phyloP scores from a whole-genome alignment of 2,113 vertebrate genomes.

The Acanthochromis polyacanthus region DNA sequence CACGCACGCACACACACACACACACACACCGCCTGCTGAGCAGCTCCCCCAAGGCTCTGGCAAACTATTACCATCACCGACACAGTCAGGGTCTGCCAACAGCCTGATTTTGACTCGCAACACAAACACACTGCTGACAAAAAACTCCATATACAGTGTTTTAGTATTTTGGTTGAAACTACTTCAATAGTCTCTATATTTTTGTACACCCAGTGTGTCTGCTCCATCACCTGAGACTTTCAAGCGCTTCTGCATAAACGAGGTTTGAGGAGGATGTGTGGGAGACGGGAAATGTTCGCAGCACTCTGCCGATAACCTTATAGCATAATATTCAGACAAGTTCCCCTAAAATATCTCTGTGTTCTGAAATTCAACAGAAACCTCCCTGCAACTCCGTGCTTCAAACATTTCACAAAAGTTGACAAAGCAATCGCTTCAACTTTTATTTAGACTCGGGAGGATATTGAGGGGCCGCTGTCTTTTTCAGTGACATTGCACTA shows the following conservation, averaged over 20 bases:
- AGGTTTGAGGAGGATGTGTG: conserved; percentile 35
- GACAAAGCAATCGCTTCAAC: background rate
- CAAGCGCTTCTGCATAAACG: conserved; percentile 40
- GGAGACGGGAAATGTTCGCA: conserved; percentile 33
- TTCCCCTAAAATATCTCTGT: background rate
- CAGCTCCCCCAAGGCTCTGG: conserved; percentile 71
- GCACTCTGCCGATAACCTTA: conserved; percentile 28
- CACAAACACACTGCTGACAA: conserved; percentile 34
- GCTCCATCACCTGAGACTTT: conserved; percentile 50
- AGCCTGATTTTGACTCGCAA: conserved; percentile 70
- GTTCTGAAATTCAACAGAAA: conserved; percentile 16
- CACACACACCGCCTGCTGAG: conserved; percentile 63
- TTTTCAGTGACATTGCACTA: too few species aligned
- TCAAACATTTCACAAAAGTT: background rate
- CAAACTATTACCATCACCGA: conserved; percentile 77
- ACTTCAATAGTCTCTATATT: conserved; percentile 39
- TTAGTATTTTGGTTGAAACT: conserved; percentile 45
- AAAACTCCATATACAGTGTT: conserved; percentile 31
- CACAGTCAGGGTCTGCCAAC: conserved; percentile 73
- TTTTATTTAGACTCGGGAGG: too few species aligned
- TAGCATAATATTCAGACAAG: conserved; percentile 25
- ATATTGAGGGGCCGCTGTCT: too few species aligned
- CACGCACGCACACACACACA: background rate
- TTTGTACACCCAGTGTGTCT: conserved; percentile 10
- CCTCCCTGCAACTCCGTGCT: background rate